phyloP scores from a whole-genome alignment of 2,113 vertebrate species.

The Raphicerus campestris region DNA sequence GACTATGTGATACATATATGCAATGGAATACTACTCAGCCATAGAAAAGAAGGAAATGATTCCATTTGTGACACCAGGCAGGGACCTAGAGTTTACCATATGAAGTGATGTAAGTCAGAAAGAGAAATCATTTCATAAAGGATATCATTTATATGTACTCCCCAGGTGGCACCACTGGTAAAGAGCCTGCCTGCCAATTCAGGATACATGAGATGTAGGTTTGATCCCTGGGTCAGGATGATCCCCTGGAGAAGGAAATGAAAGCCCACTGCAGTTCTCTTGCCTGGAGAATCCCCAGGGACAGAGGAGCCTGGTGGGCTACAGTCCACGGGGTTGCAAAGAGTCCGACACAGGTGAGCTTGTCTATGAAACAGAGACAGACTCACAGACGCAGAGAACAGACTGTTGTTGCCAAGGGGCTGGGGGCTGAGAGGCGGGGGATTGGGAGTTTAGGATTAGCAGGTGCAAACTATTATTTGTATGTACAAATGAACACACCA shows the following conservation, averaged over 20 bases:
- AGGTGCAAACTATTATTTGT: neutral
- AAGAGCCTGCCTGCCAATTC: neutral
- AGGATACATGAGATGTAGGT: neutral
- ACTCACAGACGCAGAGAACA: neutral
- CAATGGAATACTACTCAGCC: neutral
- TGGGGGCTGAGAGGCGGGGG: neutral
- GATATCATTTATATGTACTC: neutral
- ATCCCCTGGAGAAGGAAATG: neutral
- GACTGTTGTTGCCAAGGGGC: neutral
- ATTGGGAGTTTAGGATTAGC: neutral
- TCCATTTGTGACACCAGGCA: neutral
- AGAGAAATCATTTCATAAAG: neutral
- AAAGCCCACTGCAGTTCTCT: neutral
- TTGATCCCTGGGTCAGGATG: neutral
- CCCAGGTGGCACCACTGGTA: neutral
- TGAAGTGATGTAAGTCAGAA: neutral
- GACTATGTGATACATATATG: neutral
- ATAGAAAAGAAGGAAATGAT: neutral
- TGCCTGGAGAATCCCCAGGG: neutral
- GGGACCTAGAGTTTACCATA: neutral
- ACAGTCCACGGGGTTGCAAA: neutral
- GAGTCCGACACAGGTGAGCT: neutral
- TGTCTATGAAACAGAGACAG: neutral
- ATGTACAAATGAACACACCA: neutral
- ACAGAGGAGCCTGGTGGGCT: neutral